Evolutionary conservation across 1,140 invertebrate species (phyloP).

Genomic region (Drosophila rufa): DNA sequence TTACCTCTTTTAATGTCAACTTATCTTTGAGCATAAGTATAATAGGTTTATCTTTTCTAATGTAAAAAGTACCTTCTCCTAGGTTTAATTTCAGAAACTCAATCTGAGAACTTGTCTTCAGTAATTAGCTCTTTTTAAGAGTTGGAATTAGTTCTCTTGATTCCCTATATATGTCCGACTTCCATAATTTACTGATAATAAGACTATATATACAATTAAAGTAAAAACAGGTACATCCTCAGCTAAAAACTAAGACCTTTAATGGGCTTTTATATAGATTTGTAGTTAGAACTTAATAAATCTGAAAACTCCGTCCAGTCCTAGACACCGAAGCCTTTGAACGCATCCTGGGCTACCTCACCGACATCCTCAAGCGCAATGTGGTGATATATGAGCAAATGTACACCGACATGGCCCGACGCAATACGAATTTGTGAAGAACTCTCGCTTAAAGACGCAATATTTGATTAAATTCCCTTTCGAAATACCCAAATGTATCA

Average conservation of each 20-base stretch:
- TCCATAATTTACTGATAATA: background rate
- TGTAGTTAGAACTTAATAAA: slow-evolving; percentile 5
- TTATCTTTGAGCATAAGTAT: background rate
- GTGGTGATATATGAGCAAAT: slow-evolving; percentile 79
- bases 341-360: slow-evolving; percentile 79
- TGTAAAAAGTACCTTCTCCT: no score
- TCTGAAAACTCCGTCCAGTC: slow-evolving; percentile 65
- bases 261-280: background rate
- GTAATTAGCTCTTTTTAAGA: no score
- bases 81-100: no score
- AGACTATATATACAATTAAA: no score
- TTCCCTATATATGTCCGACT: no score
- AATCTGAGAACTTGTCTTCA: no score
- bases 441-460: background rate
- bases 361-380: slow-evolving; percentile 82
- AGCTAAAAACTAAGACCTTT: background rate
- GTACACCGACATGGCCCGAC: slow-evolving; percentile 73
- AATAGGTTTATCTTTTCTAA: no score
- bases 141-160: no score
- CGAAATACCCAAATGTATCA: slow-evolving; percentile 13
- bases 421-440: slow-evolving; percentile 63
- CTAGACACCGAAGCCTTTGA: slow-evolving; percentile 79
- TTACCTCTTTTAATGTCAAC: background rate
- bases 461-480: background rate
- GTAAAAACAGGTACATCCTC: background rate